Evolutionary conservation across 2,888 invertebrate genomes (phyloP).

Genomic region (Brachylomia viminalis): DNA sequence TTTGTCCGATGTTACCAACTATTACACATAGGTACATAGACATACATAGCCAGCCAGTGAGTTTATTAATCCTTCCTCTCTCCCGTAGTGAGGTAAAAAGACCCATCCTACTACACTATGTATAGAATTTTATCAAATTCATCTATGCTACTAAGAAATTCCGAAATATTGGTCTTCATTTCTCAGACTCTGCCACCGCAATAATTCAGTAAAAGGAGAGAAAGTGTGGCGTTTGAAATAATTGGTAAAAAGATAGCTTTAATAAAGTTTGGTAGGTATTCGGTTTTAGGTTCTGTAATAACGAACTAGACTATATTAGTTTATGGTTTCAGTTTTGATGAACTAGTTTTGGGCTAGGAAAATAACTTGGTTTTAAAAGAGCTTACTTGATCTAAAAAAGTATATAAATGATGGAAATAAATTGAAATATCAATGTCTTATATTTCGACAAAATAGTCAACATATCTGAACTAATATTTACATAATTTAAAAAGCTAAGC

Average conservation of each 20-base stretch:
- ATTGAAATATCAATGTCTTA: too few species aligned
- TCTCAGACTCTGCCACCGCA: conserved; percentile 43
- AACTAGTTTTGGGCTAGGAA: neutral
- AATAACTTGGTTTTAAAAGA: neutral
- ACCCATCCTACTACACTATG: neutral
- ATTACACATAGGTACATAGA: neutral
- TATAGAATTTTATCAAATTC: conserved; percentile 46
- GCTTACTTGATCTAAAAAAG: too few species aligned
- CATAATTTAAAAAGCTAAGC: too few species aligned
- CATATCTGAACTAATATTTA: too few species aligned
- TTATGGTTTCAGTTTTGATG: neutral
- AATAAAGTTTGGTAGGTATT: conserved; percentile 41
- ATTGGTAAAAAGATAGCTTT: conserved; percentile 67
- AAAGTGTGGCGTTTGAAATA: conserved; percentile 60
- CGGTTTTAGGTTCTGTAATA: conserved; percentile 2
- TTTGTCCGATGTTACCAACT: too few species aligned
- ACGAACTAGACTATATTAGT: conserved; percentile 2
- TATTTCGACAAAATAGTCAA: too few species aligned
- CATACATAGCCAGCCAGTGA: neutral
- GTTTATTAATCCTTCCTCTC: neutral
- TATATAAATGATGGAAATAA: too few species aligned
- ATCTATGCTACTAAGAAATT: conserved; percentile 47
- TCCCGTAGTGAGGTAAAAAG: neutral
- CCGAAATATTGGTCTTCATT: conserved; percentile 60
- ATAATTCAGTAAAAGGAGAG: conserved; percentile 59